phyloP scores from a whole-genome alignment of 2,888 invertebrate species.

The Myopa tessellatipennis region DNA sequence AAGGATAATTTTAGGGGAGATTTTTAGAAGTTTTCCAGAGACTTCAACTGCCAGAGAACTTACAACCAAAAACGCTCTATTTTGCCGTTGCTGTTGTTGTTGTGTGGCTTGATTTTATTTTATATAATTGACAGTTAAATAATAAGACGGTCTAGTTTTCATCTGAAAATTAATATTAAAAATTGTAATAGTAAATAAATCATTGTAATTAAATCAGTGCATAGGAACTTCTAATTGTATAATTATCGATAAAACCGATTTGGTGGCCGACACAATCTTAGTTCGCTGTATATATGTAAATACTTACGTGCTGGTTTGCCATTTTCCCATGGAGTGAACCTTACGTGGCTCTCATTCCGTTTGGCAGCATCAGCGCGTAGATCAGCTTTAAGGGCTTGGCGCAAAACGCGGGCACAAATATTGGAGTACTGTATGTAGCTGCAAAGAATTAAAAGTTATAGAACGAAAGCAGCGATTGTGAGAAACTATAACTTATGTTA shows the following conservation, averaged over 20 bases:
- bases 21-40: no score
- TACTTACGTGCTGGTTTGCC: slow-evolving; percentile 88
- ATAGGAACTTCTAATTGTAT: neutral
- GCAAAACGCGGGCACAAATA: slow-evolving; percentile 87
- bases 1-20: no score
- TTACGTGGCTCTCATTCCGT: slow-evolving; percentile 80
- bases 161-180: slow-evolving; percentile 53
- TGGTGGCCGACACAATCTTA: no score
- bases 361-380: slow-evolving; percentile 79
- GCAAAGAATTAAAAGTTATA: slow-evolving; percentile 31
- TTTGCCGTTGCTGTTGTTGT: no score
- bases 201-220: neutral
- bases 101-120: no score
- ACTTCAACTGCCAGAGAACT: no score
- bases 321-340: slow-evolving; percentile 88
- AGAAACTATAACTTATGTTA: slow-evolving; percentile 43
- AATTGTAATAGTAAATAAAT: slow-evolving; percentile 33
- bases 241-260: neutral
- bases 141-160: slow-evolving; percentile 50
- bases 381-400: slow-evolving; percentile 84
- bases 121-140: neutral
- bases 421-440: slow-evolving; percentile 97
- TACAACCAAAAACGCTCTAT: no score
- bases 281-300: no score
- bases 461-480: slow-evolving; percentile 1